Percentiles rank a stretch among this genome's conserved stretches.
These are phyloP conservation scores for Listronotus oregonensis DNA, from an alignment of 1,140 invertebrate species.

Conservation along the genomic window DNA sequence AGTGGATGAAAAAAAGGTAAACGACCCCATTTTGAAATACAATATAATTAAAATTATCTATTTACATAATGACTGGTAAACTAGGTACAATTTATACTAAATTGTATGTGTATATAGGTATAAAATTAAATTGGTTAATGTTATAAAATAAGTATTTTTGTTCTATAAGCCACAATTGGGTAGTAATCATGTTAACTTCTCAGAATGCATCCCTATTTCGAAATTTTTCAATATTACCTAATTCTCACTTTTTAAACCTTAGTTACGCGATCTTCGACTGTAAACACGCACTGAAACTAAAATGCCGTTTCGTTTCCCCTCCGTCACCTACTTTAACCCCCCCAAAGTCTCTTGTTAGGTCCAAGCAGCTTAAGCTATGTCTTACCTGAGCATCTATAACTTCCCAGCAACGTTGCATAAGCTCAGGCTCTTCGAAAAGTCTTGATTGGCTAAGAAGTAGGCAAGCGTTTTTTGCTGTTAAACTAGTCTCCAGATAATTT, in stretches of 20 bases:
- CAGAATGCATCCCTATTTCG: no score
- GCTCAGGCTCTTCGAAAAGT: conserved; percentile 88
- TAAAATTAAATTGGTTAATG: no score
- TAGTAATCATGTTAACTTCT: no score
- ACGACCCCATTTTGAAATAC: no score
- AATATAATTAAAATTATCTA: no score
- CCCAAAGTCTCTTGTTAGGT: conserved; percentile 40
- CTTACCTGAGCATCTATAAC: conserved; percentile 90
- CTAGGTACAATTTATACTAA: no score
- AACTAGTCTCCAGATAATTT: conserved; percentile 87
- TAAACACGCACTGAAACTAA: conserved; percentile 47
- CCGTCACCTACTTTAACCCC: background rate
- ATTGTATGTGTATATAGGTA: no score
- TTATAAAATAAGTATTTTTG: no score
- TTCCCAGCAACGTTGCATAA: conserved; percentile 94
- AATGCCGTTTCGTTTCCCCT: conserved; percentile 38
- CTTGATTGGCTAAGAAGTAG: conserved; percentile 87
- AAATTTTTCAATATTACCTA: background rate
- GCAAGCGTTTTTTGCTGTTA: conserved; percentile 91
- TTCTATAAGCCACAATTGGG: no score
- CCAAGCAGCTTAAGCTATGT: conserved; percentile 51
- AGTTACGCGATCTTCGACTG: conserved; percentile 29
- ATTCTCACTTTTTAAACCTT: conserved; percentile 11
- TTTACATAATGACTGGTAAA: no score
- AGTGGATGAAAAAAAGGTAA: no score